A percentile compares a stretch with the other conserved stretches of the same genome.
Evolutionary conservation across 1,140 invertebrate species (phyloP).

Genomic region (Ladona fulva): DNA sequence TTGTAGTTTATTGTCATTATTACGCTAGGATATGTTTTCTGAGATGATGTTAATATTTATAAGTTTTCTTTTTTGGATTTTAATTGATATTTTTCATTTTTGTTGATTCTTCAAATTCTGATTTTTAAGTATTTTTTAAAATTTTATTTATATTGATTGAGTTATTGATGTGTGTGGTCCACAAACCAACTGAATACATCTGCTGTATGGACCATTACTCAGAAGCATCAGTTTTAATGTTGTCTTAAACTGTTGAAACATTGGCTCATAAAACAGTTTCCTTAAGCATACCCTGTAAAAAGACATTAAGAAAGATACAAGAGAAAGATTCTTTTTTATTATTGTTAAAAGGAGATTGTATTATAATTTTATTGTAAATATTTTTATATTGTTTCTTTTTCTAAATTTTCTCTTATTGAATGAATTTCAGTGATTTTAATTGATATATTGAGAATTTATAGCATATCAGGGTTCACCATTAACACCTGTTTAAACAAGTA

Average conservation of each 20-base stretch:
- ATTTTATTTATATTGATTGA: neutral
- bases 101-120: neutral
- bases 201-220: neutral
- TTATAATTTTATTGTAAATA: neutral
- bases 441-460: neutral
- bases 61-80: neutral
- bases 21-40: neutral
- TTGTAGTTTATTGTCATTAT: no score
- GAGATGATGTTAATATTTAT: neutral
- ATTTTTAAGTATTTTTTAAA: neutral
- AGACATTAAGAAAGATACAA: neutral
- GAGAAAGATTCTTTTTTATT: neutral
- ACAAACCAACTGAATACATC: neutral
- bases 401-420: neutral
- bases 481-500: neutral
- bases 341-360: neutral
- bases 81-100: neutral
- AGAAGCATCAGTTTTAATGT: neutral
- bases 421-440: neutral
- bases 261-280: neutral
- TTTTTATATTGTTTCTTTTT: neutral
- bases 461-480: neutral
- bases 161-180: neutral
- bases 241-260: neutral
- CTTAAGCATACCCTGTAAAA: neutral